Base-by-base conservation (phyloP, 2,888 invertebrate genomes). In the Conops quadrifasciatus region DNA sequence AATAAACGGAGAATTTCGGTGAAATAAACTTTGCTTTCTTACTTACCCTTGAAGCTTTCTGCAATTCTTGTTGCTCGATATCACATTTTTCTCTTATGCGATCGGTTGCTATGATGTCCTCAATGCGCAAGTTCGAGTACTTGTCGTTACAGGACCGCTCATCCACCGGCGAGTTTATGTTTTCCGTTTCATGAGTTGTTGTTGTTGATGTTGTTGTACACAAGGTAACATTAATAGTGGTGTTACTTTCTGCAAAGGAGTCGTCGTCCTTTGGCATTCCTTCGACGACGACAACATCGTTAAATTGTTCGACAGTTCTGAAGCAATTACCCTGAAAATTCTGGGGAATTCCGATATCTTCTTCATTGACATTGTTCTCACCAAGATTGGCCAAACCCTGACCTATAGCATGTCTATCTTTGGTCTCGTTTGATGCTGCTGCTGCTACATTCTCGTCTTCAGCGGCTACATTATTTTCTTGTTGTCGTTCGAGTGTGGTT, bases 11-110 rank as follows among this genome's bases (percentile, higher is more conserved):
- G 9, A 36, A 36, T 7, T 36, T 7, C 36, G 9, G 4, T 36
- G 9, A 36, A 36, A 36, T 36, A 7, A 9, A 28, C 24, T 58
- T 15, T 15, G 1, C 13, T 2, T 1, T 49, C 30, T 30, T 19
- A 59, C 71, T 72, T 78, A 86, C 86, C 81, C 87, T 89, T 16
- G 90, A 90, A 71, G 90, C 90, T 74, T 89, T 84, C 74, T 88
- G 88, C 79, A 90, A 80, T 78, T 90, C 90, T 74, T 87, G 88
- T 76, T 89, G 89, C 77, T 89, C 90, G 73, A 89, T 89, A 80
- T 86, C 86, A 79, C 84, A 85, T 81, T 85, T 85, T 51, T 78
- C 68, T 67, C 71, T 64, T 36, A 73, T 73, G 63, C 74, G 77
- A 60, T 76, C 74, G 43, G 75, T 78, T 80, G 74, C 75, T n/a